phyloP scores from a whole-genome alignment of 2,113 vertebrate species.

The Xenopus tropicalis region DNA sequence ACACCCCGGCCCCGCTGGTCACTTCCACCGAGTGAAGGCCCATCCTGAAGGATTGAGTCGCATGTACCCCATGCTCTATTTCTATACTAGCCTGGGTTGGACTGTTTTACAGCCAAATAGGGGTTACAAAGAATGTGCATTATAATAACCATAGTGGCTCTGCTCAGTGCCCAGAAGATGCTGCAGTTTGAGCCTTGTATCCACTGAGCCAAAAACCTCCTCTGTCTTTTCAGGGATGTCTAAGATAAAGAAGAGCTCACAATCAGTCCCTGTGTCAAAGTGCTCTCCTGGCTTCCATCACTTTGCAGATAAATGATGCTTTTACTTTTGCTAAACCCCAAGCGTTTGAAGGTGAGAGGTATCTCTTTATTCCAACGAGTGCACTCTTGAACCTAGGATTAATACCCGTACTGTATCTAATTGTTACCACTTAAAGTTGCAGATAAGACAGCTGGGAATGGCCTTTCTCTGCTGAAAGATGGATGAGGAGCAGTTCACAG shows the following conservation, averaged over 20 bases:
- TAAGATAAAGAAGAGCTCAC: not conserved
- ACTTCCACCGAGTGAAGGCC: too few relatives aligned
- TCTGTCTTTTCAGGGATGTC: too few relatives aligned
- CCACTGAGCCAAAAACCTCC: too few relatives aligned
- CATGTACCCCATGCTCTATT: too few relatives aligned
- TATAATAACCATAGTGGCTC: too few relatives aligned
- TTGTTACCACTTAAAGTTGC: constrained; percentile 19
- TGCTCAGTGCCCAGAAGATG: too few relatives aligned
- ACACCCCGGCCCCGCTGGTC: too few relatives aligned
- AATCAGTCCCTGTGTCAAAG: constrained; percentile 34
- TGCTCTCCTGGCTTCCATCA: constrained; percentile 28
- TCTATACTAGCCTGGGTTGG: too few relatives aligned
- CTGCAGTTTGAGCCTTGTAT: too few relatives aligned
- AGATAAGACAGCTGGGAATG: constrained; percentile 33
- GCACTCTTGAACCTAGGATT: constrained; percentile 41
- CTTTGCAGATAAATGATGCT: constrained; percentile 39
- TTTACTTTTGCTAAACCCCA: constrained; percentile 26
- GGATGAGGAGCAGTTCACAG: constrained; percentile 22
- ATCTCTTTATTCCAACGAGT: constrained; percentile 29
- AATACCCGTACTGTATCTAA: constrained; percentile 29
- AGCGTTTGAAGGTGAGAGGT: constrained; percentile 25
- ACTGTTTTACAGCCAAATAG: too few relatives aligned
- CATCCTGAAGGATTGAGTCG: too few relatives aligned
- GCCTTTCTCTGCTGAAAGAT: constrained; percentile 13
- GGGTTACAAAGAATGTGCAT: too few relatives aligned